Evolutionary conservation across 1,140 invertebrate species (phyloP), one percentile per base, ranked within the genome.

Genomic region (Panagrolaimus sp.): DNA sequence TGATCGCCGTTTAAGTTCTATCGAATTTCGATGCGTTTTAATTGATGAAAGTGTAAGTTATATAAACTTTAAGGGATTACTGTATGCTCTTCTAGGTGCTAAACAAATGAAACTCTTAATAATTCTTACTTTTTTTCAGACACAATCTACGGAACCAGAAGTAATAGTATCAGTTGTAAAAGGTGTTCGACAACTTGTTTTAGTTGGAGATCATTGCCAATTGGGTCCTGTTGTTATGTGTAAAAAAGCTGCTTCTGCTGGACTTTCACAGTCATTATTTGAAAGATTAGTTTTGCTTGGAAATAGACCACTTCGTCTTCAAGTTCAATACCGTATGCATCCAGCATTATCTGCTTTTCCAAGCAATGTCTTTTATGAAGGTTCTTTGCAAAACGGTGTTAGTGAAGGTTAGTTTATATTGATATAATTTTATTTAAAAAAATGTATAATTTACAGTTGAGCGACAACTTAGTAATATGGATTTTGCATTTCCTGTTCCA

Each of bases 281-380:
- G 96, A 99, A 83, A 87, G 96, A 14, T 86, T 99, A 0, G 96
- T 99, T 0, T 92, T 98, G 0, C 86, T 99, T 3, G 93, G 94
- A 9, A 96, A 96, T 71, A 87, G 93, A 51, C 94, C 94, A 0
- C 93, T 96, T 83, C 88, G 94, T 1, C 85, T 97, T 27, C 78
- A 80, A 67, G 96, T 99, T 1, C 96, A 99, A 83, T 99, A 99
- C 83, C 89, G 96, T 66, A 99, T 99, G 96, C 87, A 87, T 75
- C 96, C 96, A 0, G 92, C 95, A 78, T 86, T 99, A 0, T 95
- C 92, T 0, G 88, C 92, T 51, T 99, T 99, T 83, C 96, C 96
- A 0, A 98, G 94, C 0, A 98, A 99, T 84, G 97, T 98, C 84
- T 99, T 99, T 83, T 99, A 99, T 83, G 96, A 99, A 84, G 96